Conservation (phyloP, 2,113 vertebrate species). For the Xenopus borealis region DNA sequence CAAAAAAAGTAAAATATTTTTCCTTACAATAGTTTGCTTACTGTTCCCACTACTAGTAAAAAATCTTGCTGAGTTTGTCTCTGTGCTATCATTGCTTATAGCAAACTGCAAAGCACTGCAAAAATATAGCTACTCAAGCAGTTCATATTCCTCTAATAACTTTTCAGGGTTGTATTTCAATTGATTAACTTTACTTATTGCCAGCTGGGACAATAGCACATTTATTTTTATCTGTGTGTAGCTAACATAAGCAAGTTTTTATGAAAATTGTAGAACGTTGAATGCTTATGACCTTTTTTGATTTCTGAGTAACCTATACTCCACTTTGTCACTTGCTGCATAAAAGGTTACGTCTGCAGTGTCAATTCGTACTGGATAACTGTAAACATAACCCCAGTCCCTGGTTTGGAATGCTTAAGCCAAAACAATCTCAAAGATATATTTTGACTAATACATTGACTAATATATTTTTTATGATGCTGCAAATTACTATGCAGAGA, state of each 20-base stretch:
- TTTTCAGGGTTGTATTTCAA: background rate
- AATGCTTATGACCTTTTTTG: background rate
- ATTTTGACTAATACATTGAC: no score
- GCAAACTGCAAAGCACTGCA: background rate
- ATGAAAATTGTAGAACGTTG: background rate
- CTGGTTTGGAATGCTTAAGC: no score
- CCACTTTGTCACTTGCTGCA: no score
- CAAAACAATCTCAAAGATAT: no score
- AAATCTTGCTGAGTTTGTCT: no score
- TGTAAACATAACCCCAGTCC: no score
- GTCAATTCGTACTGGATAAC: no score
- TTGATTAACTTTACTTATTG: conserved; percentile 1
- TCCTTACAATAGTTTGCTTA: no score
- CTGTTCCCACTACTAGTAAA: no score
- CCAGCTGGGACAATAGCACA: background rate
- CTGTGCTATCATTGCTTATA: background rate
- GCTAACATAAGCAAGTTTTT: background rate
- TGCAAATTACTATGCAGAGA: no score
- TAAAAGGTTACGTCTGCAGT: no score
- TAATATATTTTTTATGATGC: no score
- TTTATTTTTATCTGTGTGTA: background rate
- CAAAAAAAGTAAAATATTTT: background rate
- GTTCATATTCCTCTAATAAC: background rate
- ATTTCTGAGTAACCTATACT: background rate
- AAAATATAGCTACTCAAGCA: background rate